These are phyloP conservation scores for Lasiurus cinereus DNA, from an alignment of 2,113 vertebrate genomes.

Conservation along the genomic window DNA sequence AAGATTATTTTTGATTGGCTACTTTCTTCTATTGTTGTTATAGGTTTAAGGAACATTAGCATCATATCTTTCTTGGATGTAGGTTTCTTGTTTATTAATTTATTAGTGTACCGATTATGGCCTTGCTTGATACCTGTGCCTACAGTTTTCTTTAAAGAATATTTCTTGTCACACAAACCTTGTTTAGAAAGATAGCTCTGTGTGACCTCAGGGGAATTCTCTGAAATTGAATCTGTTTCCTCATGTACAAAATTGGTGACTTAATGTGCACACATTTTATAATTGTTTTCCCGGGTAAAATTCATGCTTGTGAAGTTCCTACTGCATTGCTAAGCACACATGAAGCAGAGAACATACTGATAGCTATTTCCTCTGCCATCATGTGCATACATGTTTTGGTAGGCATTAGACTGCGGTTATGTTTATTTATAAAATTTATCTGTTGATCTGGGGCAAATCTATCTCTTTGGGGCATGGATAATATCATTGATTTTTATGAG, in stretches of 20 bases:
- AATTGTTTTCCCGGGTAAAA: background rate
- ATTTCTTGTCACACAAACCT: background rate
- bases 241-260: background rate
- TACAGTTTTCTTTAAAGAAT: background rate
- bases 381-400: background rate
- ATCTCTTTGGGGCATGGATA: background rate
- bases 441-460: background rate
- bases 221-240: slow-evolving; percentile 36
- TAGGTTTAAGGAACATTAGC: slow-evolving; percentile 5
- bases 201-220: background rate
- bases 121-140: background rate
- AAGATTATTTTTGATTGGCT: background rate
- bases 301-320: background rate
- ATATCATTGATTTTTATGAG: background rate
- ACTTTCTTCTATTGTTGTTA: background rate
- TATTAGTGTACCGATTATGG: background rate
- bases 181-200: background rate
- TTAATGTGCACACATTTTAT: background rate
- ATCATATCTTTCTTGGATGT: background rate
- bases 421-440: slow-evolving; percentile 40
- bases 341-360: background rate
- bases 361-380: background rate
- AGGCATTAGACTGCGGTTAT: background rate
- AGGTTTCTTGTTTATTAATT: background rate
- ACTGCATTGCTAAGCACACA: background rate